A percentile compares a stretch with the other conserved stretches of the same genome.
Evolutionary conservation across 2,888 invertebrate genomes (phyloP).

Genomic region (Cheilosia vulpina): DNA sequence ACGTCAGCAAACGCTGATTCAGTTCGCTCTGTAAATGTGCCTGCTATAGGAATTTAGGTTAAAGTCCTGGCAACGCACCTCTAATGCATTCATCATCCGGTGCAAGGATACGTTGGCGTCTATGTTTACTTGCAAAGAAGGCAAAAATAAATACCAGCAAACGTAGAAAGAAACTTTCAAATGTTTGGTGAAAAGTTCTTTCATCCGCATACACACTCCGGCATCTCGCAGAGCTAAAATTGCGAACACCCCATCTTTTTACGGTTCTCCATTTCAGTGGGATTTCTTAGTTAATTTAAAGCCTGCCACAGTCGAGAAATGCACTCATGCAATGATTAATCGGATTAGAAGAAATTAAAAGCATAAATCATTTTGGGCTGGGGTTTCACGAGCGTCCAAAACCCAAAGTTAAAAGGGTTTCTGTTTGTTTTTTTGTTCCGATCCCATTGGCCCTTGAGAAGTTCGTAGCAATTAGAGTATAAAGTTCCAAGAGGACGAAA

Average conservation of each 20-base stretch:
- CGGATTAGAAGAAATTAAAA: conserved; percentile 73
- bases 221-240: conserved; percentile 27
- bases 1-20: conserved; percentile 60
- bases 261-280: conserved; percentile 18
- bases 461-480: conserved; percentile 54
- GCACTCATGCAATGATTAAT: conserved; percentile 75
- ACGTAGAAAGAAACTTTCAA: conserved; percentile 56
- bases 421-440: background rate
- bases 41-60: conserved; percentile 52
- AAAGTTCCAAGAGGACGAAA: conserved; percentile 17
- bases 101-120: conserved; percentile 36
- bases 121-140: conserved; percentile 16
- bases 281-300: conserved; percentile 69
- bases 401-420: conserved; percentile 2
- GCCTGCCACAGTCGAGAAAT: conserved; percentile 57
- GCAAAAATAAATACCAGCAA: conserved; percentile 4
- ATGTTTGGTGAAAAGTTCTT: conserved; percentile 65
- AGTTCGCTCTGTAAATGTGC: conserved; percentile 21
- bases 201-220: background rate
- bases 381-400: background rate
- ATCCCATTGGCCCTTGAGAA: conserved; percentile 31
- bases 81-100: conserved; percentile 71
- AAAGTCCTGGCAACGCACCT: conserved; percentile 65
- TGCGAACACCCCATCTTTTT: conserved; percentile 24
- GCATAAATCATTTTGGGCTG: conserved; percentile 66